A percentile compares a stretch with the other conserved stretches of the same genome.
Conservation (phyloP, 2,797 vertebrate genomes). For the Echeneis naucrates region DNA sequence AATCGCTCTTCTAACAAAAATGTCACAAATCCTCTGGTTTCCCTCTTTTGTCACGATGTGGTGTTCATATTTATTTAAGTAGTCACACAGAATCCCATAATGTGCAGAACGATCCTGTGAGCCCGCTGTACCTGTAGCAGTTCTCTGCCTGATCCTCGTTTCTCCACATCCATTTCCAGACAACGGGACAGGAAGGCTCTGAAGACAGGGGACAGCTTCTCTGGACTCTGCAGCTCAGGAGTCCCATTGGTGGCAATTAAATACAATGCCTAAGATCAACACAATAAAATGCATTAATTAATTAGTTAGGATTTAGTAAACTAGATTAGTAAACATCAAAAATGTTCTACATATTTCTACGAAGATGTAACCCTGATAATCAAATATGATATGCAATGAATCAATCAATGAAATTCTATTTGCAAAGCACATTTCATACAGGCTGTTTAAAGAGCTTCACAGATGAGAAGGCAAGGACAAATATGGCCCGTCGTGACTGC, state of each 20-base stretch:
- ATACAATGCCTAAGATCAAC: slow-evolving; percentile 90
- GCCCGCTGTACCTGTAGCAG: slow-evolving; percentile 89
- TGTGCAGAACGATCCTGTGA: not conserved
- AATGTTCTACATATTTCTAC: not conserved
- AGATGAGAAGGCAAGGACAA: not conserved
- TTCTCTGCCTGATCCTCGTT: slow-evolving; percentile 95
- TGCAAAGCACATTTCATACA: too few relatives aligned
- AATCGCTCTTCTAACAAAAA: too few relatives aligned
- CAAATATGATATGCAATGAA: not conserved
- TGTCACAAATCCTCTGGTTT: too few relatives aligned
- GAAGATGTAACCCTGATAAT: not conserved
- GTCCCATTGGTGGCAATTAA: slow-evolving; percentile 99
- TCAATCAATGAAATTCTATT: too few relatives aligned
- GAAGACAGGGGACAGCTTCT: slow-evolving; percentile 96
- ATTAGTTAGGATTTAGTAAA: too few relatives aligned
- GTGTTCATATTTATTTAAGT: too few relatives aligned
- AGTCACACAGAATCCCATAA: too few relatives aligned
- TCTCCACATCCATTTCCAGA: slow-evolving; percentile 99
- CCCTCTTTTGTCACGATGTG: too few relatives aligned
- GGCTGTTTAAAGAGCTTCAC: too few relatives aligned
- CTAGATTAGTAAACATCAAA: too few relatives aligned
- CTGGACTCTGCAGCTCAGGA: slow-evolving; percentile 96
- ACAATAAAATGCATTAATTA: not conserved
- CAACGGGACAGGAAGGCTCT: slow-evolving; percentile 95
- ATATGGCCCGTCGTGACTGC: too few relatives aligned